These are phyloP conservation scores for Heteractis magnifica DNA, from an alignment of 92 coral and sea anemone genomes.

Conservation along the genomic window DNA sequence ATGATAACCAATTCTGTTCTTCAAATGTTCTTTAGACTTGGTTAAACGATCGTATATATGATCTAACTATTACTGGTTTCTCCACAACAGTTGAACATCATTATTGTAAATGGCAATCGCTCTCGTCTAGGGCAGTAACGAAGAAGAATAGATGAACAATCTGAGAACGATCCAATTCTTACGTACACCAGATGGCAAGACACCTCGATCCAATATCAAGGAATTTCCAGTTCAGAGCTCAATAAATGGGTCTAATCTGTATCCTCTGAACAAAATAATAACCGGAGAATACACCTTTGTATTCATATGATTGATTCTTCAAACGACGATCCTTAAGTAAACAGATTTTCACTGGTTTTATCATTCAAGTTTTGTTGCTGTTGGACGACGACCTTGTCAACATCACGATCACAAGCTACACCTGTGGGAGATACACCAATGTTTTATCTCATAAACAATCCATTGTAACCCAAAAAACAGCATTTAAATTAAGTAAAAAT, in stretches of 20 bases:
- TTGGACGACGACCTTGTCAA: constrained; percentile 8
- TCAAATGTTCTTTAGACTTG: background rate
- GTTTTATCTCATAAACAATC: constrained; percentile 10
- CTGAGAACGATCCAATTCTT: background rate
- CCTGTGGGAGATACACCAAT: constrained; percentile 10
- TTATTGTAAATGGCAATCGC: constrained; percentile 17
- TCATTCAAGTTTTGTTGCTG: constrained; percentile 5
- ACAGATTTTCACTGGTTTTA: constrained; percentile 20
- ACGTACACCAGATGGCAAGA: background rate
- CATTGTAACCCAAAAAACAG: background rate
- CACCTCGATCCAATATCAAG: background rate
- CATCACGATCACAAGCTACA: background rate
- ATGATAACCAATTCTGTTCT: background rate
- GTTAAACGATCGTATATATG: background rate
- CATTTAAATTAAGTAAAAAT: background rate
- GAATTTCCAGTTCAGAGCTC: constrained; percentile 12
- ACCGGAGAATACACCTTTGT: constrained; percentile 12
- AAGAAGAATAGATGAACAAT: background rate
- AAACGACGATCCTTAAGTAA: constrained; percentile 33
- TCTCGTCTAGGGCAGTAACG: background rate
- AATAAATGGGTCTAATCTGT: background rate
- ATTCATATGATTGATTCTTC: constrained; percentile 2
- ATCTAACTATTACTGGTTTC: constrained; percentile 33
- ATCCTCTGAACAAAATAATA: constrained; percentile 9
- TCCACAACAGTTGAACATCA: constrained; percentile 32